A percentile compares a stretch with the other conserved stretches of the same genome.
Evolutionary conservation across 2,888 invertebrate genomes (phyloP).

Genomic region (Cosmia pyralina): DNA sequence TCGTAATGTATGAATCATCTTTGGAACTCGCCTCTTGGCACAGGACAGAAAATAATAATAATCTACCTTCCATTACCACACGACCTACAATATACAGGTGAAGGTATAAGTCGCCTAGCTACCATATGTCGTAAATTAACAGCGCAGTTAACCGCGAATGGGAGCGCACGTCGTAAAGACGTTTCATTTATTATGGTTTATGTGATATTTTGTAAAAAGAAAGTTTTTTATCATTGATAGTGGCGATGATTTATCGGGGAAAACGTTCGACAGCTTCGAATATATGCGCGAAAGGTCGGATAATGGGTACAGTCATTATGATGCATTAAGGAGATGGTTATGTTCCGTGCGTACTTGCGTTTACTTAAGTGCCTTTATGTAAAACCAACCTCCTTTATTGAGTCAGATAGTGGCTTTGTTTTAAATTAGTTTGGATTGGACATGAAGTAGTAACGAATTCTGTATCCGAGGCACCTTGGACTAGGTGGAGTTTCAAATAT

Average conservation of each 20-base stretch:
- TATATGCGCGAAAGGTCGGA: conserved; percentile 40
- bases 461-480: conserved; percentile 39
- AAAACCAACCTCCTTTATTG: conserved; percentile 5
- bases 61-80: conserved; percentile 71
- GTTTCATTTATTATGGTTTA: conserved; percentile 46
- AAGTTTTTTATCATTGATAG: conserved; percentile 57
- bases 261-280: conserved; percentile 50
- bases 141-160: conserved; percentile 67
- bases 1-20: conserved; percentile 83
- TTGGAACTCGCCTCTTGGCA: conserved; percentile 81
- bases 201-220: conserved; percentile 59
- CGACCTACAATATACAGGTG: conserved; percentile 77
- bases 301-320: conserved; percentile 40
- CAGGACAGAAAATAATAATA: conserved; percentile 78
- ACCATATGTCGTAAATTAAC: conserved; percentile 72
- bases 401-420: background rate
- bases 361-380: conserved; percentile 19
- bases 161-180: conserved; percentile 48
- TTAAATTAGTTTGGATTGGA: conserved; percentile 4
- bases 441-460: conserved; percentile 24
- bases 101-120: conserved; percentile 71
- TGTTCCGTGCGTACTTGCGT: conserved; percentile 29
- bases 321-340: conserved; percentile 43
- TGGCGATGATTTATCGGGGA: conserved; percentile 48
- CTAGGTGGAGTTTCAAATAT: conserved; percentile 55